These are phyloP conservation scores for Eristalis intricaria DNA, from an alignment of 2,888 invertebrate species.

Conservation along the genomic window DNA sequence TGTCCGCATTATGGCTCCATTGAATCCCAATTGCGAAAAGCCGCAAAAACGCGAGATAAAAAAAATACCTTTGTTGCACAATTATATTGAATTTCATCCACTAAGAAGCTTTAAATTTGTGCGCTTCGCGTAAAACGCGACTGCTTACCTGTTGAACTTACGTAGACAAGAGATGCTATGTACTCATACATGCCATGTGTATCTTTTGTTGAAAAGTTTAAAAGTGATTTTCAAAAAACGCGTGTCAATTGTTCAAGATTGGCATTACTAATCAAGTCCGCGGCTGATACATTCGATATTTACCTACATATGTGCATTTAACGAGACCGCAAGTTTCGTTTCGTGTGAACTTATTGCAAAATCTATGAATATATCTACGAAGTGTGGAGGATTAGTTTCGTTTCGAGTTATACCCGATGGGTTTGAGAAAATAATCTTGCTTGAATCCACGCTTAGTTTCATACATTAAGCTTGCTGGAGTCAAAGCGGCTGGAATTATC, in stretches of 20 bases:
- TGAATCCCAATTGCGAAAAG: constrained; percentile 20
- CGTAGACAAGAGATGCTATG: background rate
- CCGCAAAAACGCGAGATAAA: background rate
- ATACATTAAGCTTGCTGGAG: too few species aligned
- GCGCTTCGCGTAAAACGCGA: background rate
- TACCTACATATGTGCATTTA: background rate
- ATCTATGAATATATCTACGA: background rate
- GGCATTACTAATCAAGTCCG: background rate
- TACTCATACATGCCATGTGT: background rate
- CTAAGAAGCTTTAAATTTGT: constrained; percentile 30
- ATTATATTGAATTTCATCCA: constrained; percentile 19
- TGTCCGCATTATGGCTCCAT: background rate
- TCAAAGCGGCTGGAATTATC: too few species aligned
- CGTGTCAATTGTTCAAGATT: constrained; percentile 7
- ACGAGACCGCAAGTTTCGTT: background rate
- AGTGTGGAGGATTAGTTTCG: too few species aligned
- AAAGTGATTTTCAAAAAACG: background rate
- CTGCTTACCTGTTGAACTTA: background rate
- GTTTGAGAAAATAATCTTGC: too few species aligned
- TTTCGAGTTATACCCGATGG: too few species aligned
- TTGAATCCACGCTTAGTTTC: too few species aligned
- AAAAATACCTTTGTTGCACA: constrained; percentile 20
- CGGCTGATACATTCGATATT: background rate
- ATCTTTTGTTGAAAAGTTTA: background rate
- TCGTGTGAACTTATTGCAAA: background rate